These are phyloP conservation scores for Dunckerocampus dactyliophorus DNA, from an alignment of 2,113 vertebrate genomes.

Conservation along the genomic window DNA sequence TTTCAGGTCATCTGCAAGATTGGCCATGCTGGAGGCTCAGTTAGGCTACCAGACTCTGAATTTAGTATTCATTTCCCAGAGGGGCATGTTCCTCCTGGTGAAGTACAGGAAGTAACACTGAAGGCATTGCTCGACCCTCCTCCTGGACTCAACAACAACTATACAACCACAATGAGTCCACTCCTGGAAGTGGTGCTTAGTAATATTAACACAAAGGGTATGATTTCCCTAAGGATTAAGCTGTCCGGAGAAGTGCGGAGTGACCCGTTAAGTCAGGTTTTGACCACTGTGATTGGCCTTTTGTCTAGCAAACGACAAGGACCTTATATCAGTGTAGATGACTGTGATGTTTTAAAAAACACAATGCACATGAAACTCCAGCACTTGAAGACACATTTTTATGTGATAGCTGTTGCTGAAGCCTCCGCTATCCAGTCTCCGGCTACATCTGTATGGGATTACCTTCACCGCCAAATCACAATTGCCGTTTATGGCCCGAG, in stretches of 20 bases:
- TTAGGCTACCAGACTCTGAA: conserved; percentile 83
- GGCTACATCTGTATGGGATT: conserved; percentile 77
- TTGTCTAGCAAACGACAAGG: conserved; percentile 80
- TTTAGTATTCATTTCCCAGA: conserved; percentile 83
- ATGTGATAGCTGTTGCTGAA: conserved; percentile 78
- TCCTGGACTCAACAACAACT: conserved; percentile 80
- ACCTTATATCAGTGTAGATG: conserved; percentile 81
- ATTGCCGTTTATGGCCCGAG: conserved; percentile 91
- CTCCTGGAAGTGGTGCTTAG: conserved; percentile 84
- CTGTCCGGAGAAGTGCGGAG: conserved; percentile 83
- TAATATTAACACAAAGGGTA: conserved; percentile 80
- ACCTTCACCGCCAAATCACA: conserved; percentile 78
- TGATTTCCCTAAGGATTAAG: conserved; percentile 84
- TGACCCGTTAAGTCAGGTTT: conserved; percentile 86
- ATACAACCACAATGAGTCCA: conserved; percentile 86
- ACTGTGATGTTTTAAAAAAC: conserved; percentile 81
- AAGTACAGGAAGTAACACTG: conserved; percentile 85
- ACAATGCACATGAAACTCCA: conserved; percentile 84
- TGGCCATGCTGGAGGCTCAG: conserved; percentile 79
- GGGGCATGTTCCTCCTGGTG: conserved; percentile 82
- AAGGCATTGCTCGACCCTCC: conserved; percentile 87
- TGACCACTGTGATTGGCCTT: conserved; percentile 83
- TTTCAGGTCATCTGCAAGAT: conserved; percentile 80
- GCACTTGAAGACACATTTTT: conserved; percentile 80
- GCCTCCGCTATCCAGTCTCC: conserved; percentile 76